Evolutionary conservation across 2,797 vertebrate species (phyloP), one percentile per base, ranked within the genome.

Genomic region (Ptychobarbus kaznakovi): DNA sequence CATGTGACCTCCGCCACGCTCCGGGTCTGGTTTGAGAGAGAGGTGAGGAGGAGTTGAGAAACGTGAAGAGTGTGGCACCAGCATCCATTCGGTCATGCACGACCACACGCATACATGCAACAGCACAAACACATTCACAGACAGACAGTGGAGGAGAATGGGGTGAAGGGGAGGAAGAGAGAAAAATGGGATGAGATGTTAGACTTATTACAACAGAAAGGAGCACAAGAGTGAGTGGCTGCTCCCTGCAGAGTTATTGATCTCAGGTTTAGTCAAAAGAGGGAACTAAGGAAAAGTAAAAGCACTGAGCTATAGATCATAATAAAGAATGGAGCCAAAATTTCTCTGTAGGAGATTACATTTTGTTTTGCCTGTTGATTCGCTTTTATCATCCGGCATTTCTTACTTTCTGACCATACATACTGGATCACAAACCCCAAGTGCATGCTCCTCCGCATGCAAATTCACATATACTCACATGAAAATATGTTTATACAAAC

Each of bases 1-100:
- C 97, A 99, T 97, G 95, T 98, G 98, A 94, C 95, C 94, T 93
- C 97, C 97, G 56, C 93, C 94, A 91, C 97, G 96, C 94, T 98
- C 97, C 51, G 96, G 95, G 96, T 99, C 98, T 99, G 93, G 84
- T 61, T 80, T 63, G 65, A 58, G 53, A 49, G 11, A 58, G 53
- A 42, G 79, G 46, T 56, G 85, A 42, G 75, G 86, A 73, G 82
- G 73, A 75, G 81, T 80, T 79, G 32, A 73, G 79, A 80, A 76
- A 81, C 69, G 89, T 90, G 89, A 78, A 82, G 86, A 40, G 80
- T 81, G 84, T 35, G 82, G 74, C 89, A 83, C 88, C 49, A 83
- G 56, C 88, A 69, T 79, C 81, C 89, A 91, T 89, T 89, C 58
- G 7, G 10, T 53, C 78, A 82, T 82, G 72, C 63, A 44, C 58